Conservation (phyloP, 2,797 vertebrate genomes). For the Gymnocypris eckloni region DNA sequence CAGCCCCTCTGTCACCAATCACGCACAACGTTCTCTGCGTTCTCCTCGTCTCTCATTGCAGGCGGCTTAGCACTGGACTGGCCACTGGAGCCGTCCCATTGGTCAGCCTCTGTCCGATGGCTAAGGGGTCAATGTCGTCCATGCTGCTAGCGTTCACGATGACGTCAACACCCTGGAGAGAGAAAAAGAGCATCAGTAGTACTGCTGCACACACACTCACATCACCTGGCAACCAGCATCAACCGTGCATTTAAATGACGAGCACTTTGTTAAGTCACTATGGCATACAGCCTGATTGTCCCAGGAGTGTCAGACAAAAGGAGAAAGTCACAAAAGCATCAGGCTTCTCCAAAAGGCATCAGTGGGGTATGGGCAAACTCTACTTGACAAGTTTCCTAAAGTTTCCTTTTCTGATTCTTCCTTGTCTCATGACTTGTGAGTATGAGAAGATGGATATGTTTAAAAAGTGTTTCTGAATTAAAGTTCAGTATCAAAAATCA, state of each 20-base stretch:
- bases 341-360: neutral
- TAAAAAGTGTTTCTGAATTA: neutral
- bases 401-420: neutral
- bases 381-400: neutral
- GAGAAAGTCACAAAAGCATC: conserved; percentile 19
- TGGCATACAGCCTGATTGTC: neutral
- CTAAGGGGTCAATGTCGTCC: conserved; percentile 92
- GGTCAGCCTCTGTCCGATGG: conserved; percentile 92
- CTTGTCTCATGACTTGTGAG: neutral
- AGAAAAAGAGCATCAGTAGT: conserved; percentile 38
- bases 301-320: conserved; percentile 31
- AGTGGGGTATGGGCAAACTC: neutral
- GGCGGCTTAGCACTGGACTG: conserved; percentile 90
- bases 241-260: conserved; percentile 36
- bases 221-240: conserved; percentile 34
- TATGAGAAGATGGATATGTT: neutral
- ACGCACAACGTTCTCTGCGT: conserved; percentile 85
- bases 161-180: conserved; percentile 87
- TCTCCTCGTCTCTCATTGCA: conserved; percentile 88
- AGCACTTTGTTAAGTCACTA: conserved; percentile 12
- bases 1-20: neutral
- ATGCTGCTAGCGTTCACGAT: conserved; percentile 94
- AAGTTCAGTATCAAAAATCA: neutral
- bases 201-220: conserved; percentile 9
- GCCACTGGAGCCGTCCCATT: conserved; percentile 87